Conservation (phyloP, 92 coral and sea anemone species). For the Hydrozoanthus gracilis region DNA sequence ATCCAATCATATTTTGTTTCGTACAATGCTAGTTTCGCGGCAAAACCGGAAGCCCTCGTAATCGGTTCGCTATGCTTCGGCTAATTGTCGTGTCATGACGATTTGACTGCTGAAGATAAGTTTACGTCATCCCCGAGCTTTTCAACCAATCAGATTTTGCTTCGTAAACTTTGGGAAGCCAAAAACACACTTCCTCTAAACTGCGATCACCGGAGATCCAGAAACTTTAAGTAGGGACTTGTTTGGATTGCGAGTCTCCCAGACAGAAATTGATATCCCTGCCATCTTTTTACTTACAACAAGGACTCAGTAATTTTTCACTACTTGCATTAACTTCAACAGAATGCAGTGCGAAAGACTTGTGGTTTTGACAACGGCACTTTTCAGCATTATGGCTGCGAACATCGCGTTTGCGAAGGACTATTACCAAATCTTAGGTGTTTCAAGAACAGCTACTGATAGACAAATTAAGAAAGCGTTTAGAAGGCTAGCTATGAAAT, state of each 20-base stretch:
- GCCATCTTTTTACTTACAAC: neutral
- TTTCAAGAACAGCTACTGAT: conserved; percentile 87
- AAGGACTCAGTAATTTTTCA: neutral
- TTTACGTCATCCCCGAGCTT: conserved; percentile 20
- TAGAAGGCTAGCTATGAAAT: conserved; percentile 92
- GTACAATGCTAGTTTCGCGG: conserved; percentile 45
- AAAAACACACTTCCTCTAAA: conserved; percentile 28
- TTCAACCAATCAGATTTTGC: conserved; percentile 40
- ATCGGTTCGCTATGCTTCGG: conserved; percentile 25
- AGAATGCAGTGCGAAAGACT: conserved; percentile 92
- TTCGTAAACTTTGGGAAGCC: conserved; percentile 36
- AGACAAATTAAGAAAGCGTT: conserved; percentile 97
- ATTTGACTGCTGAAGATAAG: neutral
- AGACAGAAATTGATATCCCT: conserved; percentile 26
- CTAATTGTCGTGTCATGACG: neutral
- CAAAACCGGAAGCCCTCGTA: neutral
- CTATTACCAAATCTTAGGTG: conserved; percentile 95
- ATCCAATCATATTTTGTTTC: conserved; percentile 83
- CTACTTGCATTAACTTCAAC: neutral
- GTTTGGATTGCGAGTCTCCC: neutral
- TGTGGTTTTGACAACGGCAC: conserved; percentile 84
- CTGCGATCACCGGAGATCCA: conserved; percentile 11
- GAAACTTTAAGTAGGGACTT: conserved; percentile 1
- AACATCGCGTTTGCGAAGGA: conserved; percentile 92
- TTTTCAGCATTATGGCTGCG: conserved; percentile 84